Percentiles rank a stretch among this genome's conserved stretches.
Conservation (phyloP, 2,797 vertebrate species). For the Triplophysa yarkandensis region DNA sequence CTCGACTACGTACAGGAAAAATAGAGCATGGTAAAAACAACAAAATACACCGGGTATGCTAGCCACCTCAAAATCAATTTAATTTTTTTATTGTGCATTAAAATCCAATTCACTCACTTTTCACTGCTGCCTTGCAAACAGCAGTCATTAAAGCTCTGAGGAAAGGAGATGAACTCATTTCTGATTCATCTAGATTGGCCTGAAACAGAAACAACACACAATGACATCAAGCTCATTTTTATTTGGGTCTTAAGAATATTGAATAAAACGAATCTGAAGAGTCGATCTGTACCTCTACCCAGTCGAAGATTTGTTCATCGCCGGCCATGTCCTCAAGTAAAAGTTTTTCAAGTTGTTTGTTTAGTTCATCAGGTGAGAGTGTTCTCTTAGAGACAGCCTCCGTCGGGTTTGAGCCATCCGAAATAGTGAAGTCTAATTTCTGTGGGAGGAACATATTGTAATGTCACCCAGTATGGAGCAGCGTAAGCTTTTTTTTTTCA, state of each 20-base stretch:
- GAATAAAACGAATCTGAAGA: neutral
- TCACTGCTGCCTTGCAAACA: slow-evolving; percentile 96
- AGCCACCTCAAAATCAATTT: too few relatives aligned
- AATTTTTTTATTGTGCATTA: neutral
- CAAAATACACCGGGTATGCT: neutral
- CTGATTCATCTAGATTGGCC: slow-evolving; percentile 93
- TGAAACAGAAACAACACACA: slow-evolving; percentile 58
- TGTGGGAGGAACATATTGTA: slow-evolving; percentile 64
- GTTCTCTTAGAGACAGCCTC: slow-evolving; percentile 61
- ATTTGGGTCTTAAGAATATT: neutral
- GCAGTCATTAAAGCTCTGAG: slow-evolving; percentile 99
- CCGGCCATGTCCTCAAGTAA: slow-evolving; percentile 92
- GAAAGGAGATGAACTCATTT: slow-evolving; percentile 97
- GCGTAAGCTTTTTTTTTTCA: neutral
- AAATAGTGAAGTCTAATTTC: slow-evolving; percentile 89
- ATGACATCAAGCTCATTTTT: neutral
- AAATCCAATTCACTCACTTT: slow-evolving; percentile 78
- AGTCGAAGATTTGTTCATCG: slow-evolving; percentile 98
- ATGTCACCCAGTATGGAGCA: neutral
- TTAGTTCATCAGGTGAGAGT: slow-evolving; percentile 85
- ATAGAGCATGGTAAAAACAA: neutral
- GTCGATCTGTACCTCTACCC: slow-evolving; percentile 89
- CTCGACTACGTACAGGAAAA: slow-evolving; percentile 76
- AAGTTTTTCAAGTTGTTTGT: slow-evolving; percentile 89
- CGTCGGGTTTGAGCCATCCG: slow-evolving; percentile 64